These are phyloP conservation scores for Poecilus cupreus DNA, from an alignment of 2,888 invertebrate species.

Conservation along the genomic window DNA sequence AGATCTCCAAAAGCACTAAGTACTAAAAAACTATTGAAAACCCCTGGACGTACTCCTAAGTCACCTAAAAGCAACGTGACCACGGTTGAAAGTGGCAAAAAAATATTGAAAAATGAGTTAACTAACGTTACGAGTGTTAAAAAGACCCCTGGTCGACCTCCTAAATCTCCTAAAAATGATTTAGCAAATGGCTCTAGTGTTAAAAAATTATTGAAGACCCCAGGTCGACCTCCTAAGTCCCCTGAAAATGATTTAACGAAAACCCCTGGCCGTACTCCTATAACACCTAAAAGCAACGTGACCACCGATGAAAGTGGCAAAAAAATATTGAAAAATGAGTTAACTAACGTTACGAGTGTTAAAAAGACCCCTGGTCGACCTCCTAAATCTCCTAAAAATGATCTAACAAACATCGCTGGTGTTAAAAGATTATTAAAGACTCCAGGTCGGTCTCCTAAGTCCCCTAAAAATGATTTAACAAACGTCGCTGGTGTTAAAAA, in stretches of 20 bases:
- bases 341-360: conserved; percentile 61
- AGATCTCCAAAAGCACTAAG: background rate
- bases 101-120: conserved; percentile 67
- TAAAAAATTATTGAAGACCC: conserved; percentile 68
- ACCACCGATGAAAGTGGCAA: conserved; percentile 70
- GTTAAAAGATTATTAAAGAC: conserved; percentile 68
- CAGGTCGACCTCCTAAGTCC: conserved; percentile 63
- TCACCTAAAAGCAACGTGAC: background rate
- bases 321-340: conserved; percentile 67
- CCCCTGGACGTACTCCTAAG: background rate
- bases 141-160: conserved; percentile 59
- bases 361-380: conserved; percentile 18
- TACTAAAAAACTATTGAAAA: background rate
- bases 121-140: conserved; percentile 72
- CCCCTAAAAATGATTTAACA: conserved; percentile 71
- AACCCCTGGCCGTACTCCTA: conserved; percentile 51
- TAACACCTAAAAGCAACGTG: conserved; percentile 69
- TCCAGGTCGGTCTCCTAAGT: conserved; percentile 59
- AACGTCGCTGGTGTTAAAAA: conserved; percentile 71
- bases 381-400: conserved; percentile 66
- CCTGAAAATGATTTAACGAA: conserved; percentile 71
- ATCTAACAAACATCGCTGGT: conserved; percentile 71
- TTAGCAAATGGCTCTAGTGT: conserved; percentile 72
- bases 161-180: conserved; percentile 69
- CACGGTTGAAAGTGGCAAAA: background rate